Evolutionary conservation across 2,888 invertebrate species (phyloP).

Genomic region (Operophtera brumata): DNA sequence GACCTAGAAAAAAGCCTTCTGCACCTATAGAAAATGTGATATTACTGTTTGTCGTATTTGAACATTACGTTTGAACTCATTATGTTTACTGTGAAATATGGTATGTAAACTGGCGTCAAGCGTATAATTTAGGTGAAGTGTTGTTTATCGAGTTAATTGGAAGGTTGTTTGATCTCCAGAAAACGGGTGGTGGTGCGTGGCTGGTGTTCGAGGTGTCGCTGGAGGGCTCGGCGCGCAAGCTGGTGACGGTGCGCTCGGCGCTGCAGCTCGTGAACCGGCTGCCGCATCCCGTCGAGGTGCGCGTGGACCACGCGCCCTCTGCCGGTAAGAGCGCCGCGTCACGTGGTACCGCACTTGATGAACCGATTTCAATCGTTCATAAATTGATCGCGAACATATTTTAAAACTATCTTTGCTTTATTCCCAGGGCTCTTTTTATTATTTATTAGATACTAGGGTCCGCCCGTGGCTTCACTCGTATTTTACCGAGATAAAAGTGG

Average conservation of each 20-base stretch:
- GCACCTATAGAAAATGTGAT: too few relatives aligned
- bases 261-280: constrained; percentile 89
- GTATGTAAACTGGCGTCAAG: not conserved
- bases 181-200: constrained; percentile 82
- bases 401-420: too few relatives aligned
- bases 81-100: not conserved
- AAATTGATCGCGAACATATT: too few relatives aligned
- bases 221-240: constrained; percentile 96
- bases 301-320: constrained; percentile 60
- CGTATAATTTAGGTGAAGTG: too few relatives aligned
- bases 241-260: constrained; percentile 95
- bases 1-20: too few relatives aligned
- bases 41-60: too few relatives aligned
- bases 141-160: not conserved
- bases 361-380: constrained; percentile 5
- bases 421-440: too few relatives aligned
- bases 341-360: constrained; percentile 42
- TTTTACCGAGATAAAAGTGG: too few relatives aligned
- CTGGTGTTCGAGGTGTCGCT: constrained; percentile 95
- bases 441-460: too few relatives aligned
- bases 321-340: constrained; percentile 39
- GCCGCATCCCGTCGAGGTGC: constrained; percentile 82
- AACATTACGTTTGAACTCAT: too few relatives aligned
- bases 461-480: too few relatives aligned
- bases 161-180: constrained; percentile 42